Base-by-base conservation (phyloP, 2,888 invertebrate species). In the Drosophila lacicola region DNA sequence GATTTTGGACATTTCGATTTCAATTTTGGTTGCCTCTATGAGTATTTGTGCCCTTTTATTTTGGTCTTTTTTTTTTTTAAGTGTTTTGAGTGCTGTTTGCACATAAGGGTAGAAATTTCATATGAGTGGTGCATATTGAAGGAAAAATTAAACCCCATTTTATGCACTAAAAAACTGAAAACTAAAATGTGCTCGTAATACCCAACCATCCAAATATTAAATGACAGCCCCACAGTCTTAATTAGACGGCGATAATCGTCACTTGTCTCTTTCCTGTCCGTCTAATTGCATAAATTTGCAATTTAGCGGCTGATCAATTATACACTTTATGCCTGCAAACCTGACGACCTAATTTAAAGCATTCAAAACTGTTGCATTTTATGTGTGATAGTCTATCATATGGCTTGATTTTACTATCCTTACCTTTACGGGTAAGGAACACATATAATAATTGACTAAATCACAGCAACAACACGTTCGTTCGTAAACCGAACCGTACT, bases 401-500 rank as follows among this genome's bases (percentile, higher is more conserved):
- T 69, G 42, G n/a, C 21, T 44, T 1, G 9, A n/a, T 21, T 34
- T 34, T 37, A 3, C n/a, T 37, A 37, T 19, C 36, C 51, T 44
- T 36, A 25, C 19, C 19, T 25, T 13, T 10, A 3, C 9, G 9
- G n/a, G 14, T 4, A 46, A 34, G n/a, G 1, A 41, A 36, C 42
- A 2, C 29, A 2, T 8, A n/a, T 34, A 46, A 11, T 44, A 65
- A 82, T 87, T 88, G 71, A 64, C 84, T 53, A 64, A 86, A 87
- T 87, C 68, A 62, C 17, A 37, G 57, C 46, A 75, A 49, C 50
- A 79, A 77, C 86, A 87, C 88, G 86, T 74, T 44, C 13, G 13
- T 17, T 47, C 10, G 3, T 13, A 11, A 45, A 54, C 37, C 41
- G 39, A 17, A 17, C 17, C 17, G 17, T 55, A 46, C 71, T 47